Base-by-base conservation (phyloP, 2,113 vertebrate species). In the Puntigrus tetrazona region DNA sequence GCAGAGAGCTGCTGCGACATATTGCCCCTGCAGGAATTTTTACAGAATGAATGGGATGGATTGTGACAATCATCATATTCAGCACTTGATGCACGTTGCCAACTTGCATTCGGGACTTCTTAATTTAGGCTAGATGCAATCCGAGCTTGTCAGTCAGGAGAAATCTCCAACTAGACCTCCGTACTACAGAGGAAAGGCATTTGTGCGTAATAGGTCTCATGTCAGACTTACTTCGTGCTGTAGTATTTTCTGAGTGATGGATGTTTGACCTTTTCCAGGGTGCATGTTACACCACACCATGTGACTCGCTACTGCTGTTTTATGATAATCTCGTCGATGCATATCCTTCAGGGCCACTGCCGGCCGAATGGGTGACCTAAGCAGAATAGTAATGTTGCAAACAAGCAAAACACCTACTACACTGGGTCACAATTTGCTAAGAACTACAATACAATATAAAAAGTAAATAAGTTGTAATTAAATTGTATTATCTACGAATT, bases 1-100 rank as follows among this genome's bases (percentile, higher is more conserved):
- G 74, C 84, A 67, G 34, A 81, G 69, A 86, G 84, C 52, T 61
- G 29, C 57, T 57, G 45, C 69, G 78, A 81, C 59, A 85, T 81
- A 75, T 76, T 36, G 47, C 67, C 43, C 65, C 45, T 29, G 61
- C 63, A 38, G 45, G 78, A 47, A 67, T 47, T n/a, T 85, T 41
- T 61, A 59, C 70, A 45, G 69, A 52, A 81, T 81, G 55, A 85
- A 36, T 78, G 57, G 63, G 27, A 81, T 81, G 63, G 31, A 76
- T 20, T 3, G 10, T 31, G 70, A 47, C 69, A 25, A 36, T 83
- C 82, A 47, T 43, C 72, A 75, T 41, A 47, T 76, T 81, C 78
- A 55, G 25, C 63, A 76, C 63, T 81, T 81, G 47, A 52, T 34
- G n/a, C 57, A 55, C 16, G 36, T 52, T 65, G 55, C 84, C 73